Evolutionary conservation across 1,140 invertebrate genomes (phyloP).

Genomic region (Mycetomoellerius zeteki): DNA sequence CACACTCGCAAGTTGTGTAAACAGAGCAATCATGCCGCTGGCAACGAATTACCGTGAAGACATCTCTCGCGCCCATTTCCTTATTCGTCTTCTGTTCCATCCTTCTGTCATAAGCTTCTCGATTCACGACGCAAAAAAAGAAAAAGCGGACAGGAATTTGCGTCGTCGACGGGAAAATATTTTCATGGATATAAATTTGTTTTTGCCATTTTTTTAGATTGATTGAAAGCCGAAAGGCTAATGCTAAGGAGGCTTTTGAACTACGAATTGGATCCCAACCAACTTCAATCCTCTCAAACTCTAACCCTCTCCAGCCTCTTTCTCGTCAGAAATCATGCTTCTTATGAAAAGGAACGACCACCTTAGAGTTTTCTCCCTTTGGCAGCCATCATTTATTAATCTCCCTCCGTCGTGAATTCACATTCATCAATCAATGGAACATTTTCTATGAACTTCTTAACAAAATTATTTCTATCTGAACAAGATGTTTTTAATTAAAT

Average conservation of each 20-base stretch:
- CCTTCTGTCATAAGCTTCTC: neutral
- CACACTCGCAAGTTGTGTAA: constrained; percentile 55
- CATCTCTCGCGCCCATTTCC: neutral
- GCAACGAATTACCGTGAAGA: constrained; percentile 46
- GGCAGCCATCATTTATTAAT: constrained; percentile 79
- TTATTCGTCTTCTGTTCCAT: neutral
- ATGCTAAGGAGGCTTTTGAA: constrained; percentile 52
- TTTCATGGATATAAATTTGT: constrained; percentile 74
- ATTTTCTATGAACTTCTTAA: neutral
- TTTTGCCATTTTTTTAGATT: constrained; percentile 69
- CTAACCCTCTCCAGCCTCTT: neutral
- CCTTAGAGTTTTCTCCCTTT: constrained; percentile 30
- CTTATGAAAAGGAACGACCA: constrained; percentile 68
- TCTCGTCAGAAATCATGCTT: constrained; percentile 69
- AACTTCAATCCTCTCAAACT: constrained; percentile 72
- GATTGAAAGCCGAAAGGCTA: constrained; percentile 35
- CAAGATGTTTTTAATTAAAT: constrained; percentile 37
- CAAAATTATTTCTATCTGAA: constrained; percentile 11
- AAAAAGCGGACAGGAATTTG: neutral
- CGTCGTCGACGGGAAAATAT: constrained; percentile 58
- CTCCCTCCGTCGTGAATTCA: constrained; percentile 24
- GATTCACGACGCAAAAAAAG: constrained; percentile 23
- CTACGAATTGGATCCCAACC: constrained; percentile 73
- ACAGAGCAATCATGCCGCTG: constrained; percentile 45
- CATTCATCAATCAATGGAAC: constrained; percentile 23